phyloP scores from a whole-genome alignment of 2,888 invertebrate genomes.

The Galeruca laticollis region DNA sequence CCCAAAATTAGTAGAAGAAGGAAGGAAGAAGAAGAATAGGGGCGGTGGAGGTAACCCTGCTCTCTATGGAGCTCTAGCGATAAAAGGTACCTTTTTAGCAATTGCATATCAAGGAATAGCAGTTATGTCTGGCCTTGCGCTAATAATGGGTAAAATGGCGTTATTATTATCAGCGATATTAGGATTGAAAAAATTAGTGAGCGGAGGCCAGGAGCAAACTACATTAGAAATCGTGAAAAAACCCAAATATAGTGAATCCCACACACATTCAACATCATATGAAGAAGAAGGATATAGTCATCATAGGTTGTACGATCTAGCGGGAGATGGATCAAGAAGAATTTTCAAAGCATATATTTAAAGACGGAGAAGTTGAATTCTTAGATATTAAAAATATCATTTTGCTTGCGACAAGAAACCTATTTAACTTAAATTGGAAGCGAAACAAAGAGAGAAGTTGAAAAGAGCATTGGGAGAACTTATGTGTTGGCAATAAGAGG shows the following conservation, averaged over 20 bases:
- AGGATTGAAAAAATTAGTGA: slow-evolving; percentile 83
- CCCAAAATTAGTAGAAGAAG: slow-evolving; percentile 65
- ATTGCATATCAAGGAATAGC: slow-evolving; percentile 83
- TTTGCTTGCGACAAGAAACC: too few species aligned
- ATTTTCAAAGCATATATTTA: slow-evolving; percentile 36
- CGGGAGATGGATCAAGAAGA: slow-evolving; percentile 27
- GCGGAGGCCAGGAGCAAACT: slow-evolving; percentile 79
- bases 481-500: too few species aligned
- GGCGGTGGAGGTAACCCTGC: slow-evolving; percentile 65
- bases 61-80: slow-evolving; percentile 76
- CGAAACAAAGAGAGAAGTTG: too few species aligned
- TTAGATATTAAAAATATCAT: background rate
- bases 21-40: slow-evolving; percentile 38
- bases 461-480: too few species aligned
- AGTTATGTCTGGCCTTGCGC: slow-evolving; percentile 81
- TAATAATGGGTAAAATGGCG: slow-evolving; percentile 87
- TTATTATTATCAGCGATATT: slow-evolving; percentile 82
- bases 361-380: slow-evolving; percentile 2
- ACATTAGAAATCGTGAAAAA: slow-evolving; percentile 89
- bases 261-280: slow-evolving; percentile 74
- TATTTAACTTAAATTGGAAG: too few species aligned
- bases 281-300: slow-evolving; percentile 51
- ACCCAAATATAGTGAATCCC: slow-evolving; percentile 83
- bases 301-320: slow-evolving; percentile 38
- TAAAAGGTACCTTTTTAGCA: slow-evolving; percentile 80